Percentiles rank a stretch among this genome's conserved stretches.
Conservation (phyloP, 2,113 vertebrate species). For the Microtus pennsylvanicus region DNA sequence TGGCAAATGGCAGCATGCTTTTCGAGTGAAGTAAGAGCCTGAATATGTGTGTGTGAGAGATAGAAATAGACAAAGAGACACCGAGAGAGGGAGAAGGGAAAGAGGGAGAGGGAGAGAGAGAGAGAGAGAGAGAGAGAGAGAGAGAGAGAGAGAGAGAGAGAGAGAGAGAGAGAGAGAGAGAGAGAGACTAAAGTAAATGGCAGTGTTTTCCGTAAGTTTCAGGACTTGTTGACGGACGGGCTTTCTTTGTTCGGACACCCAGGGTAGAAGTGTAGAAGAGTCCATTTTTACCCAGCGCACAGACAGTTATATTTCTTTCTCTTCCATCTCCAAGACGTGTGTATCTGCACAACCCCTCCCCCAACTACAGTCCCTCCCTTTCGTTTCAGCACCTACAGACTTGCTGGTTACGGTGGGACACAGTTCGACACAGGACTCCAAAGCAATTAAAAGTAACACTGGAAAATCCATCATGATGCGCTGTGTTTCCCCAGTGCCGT, state of each 20-base stretch:
- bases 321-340: neutral
- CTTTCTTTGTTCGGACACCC: conserved; percentile 74
- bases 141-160: neutral
- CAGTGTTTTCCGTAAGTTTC: conserved; percentile 57
- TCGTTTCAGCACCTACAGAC: conserved; percentile 32
- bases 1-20: conserved; percentile 3
- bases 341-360: neutral
- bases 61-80: neutral
- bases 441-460: neutral
- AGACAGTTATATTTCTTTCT: conserved; percentile 53
- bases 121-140: neutral
- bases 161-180: neutral
- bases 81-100: neutral
- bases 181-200: conserved; percentile 50
- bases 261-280: neutral
- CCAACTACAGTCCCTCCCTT: conserved; percentile 21
- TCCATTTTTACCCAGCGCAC: neutral
- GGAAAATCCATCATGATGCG: conserved; percentile 19
- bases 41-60: neutral
- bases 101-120: neutral
- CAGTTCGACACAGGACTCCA: neutral
- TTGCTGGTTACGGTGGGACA: conserved; percentile 7
- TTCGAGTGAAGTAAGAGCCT: neutral
- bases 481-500: neutral
- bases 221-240: conserved; percentile 78